Evolutionary conservation across 2,888 invertebrate species (phyloP), one percentile per base, ranked within the genome.

Genomic region (Lymantria dispar): DNA sequence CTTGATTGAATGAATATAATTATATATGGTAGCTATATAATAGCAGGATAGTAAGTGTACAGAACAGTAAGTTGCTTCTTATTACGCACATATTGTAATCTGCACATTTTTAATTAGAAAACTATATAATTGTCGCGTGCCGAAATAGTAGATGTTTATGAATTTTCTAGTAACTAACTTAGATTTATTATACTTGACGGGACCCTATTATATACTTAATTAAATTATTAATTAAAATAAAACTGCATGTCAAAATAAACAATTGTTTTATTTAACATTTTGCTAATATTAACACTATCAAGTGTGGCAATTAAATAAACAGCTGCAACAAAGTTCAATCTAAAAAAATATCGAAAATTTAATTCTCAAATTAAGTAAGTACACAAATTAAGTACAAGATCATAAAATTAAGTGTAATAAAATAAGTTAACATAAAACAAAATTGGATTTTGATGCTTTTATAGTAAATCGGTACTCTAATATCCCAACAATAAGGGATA

Each of bases 271-370:
- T 79, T 83, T 76, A 60, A 65, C 5, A 2, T 22, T 22, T 22
- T 22, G 62, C 56, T 43, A 64, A 57, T 55, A 47, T 65, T 48
- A 47, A 61, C 58, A 50, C 58, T 62, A 54, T 50, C 37, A 40
- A 22, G 36, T 54, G 55, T 58, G 51, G 66, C 62, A 70, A 60
- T 67, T 64, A 69, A 43, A 43, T 52, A 62, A 63, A 30, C 72
- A 59, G 68, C 56, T 68, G 71, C 50, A 65, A 66, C 62, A 77
- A 78, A 76, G 78, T 54, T 65, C 72, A 76, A 59, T 78, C 71
- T 76, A 77, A 80, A 65, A n/a, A 78, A 81, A 72, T 43, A 46
- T 67, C 50, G 52, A 72, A 83, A 78, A 78, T 75, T 71, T 77
- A 72, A 53, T 82, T 76, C n/a, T 78, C 81, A 83, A 84, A 82